Conservation (phyloP, 2,888 invertebrate species). For the Diogma glabrata region DNA sequence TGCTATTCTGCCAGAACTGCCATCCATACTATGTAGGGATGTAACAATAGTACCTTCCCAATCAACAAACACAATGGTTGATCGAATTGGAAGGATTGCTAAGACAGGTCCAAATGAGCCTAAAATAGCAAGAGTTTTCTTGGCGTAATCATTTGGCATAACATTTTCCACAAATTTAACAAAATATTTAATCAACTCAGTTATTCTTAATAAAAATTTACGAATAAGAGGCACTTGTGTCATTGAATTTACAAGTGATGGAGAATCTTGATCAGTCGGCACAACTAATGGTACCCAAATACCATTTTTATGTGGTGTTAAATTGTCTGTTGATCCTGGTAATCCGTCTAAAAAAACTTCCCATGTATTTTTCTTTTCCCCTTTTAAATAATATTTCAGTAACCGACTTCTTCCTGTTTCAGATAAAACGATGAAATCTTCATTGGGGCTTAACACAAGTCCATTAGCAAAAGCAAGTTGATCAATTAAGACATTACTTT, state of each 20-base stretch:
- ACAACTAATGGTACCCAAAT: slow-evolving; percentile 50
- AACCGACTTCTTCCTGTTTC: slow-evolving; percentile 59
- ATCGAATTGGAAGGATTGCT: slow-evolving; percentile 34
- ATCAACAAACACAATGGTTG: slow-evolving; percentile 53
- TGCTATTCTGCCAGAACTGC: slow-evolving; percentile 42
- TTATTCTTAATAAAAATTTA: slow-evolving; percentile 49
- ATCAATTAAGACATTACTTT: slow-evolving; percentile 61
- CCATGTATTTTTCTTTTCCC: slow-evolving; percentile 63
- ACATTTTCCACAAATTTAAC: slow-evolving; percentile 49
- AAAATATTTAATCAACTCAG: slow-evolving; percentile 47
- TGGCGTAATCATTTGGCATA: slow-evolving; percentile 53
- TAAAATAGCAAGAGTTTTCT: slow-evolving; percentile 51
- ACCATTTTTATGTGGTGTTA: slow-evolving; percentile 52
- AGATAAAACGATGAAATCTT: slow-evolving; percentile 66
- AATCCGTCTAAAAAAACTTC: slow-evolving; percentile 74
- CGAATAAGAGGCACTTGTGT: slow-evolving; percentile 51
- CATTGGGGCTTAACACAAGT: slow-evolving; percentile 64
- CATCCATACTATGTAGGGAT: slow-evolving; percentile 50
- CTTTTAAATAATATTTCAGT: slow-evolving; percentile 66
- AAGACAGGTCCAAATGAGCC: slow-evolving; percentile 48
- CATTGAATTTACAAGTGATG: slow-evolving; percentile 42
- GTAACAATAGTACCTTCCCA: slow-evolving; percentile 61
- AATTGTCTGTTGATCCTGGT: slow-evolving; percentile 44
- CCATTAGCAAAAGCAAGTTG: slow-evolving; percentile 84
- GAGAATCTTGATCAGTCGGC: slow-evolving; percentile 44